Conservation (phyloP, 2,113 vertebrate species). For the Apteryx owenii region DNA sequence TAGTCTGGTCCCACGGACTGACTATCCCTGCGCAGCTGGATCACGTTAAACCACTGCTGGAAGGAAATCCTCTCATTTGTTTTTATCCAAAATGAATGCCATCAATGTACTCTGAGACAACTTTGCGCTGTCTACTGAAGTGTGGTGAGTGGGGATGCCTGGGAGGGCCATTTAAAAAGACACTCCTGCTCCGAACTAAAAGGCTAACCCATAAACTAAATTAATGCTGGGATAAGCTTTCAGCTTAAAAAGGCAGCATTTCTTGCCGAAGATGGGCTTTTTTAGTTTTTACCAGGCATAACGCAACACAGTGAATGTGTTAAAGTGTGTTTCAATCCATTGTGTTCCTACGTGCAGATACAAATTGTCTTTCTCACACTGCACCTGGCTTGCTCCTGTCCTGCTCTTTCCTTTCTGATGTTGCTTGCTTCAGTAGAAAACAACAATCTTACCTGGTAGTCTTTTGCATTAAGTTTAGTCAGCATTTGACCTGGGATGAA, state of each 20-base stretch:
- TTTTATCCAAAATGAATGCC: background rate
- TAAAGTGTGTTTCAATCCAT: background rate
- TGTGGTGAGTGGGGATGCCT: background rate
- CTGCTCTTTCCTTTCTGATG: background rate
- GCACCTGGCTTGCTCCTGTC: fast-evolving
- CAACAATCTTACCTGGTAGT: background rate
- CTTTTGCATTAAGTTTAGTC: background rate
- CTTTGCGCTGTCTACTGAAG: background rate
- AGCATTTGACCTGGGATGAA: background rate
- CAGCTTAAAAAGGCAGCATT: background rate
- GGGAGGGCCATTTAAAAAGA: background rate
- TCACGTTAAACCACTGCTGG: background rate
- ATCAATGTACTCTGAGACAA: background rate
- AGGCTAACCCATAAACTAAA: background rate
- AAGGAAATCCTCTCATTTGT: background rate
- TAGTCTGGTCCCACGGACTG: background rate
- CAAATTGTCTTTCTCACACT: background rate
- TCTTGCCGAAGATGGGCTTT: background rate
- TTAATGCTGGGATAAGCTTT: background rate
- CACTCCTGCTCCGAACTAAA: background rate
- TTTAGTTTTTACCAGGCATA: background rate
- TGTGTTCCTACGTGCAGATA: background rate
- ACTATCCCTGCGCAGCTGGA: background rate
- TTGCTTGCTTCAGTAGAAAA: background rate
- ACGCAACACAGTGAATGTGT: background rate